Base-by-base conservation (phyloP, 92 coral and sea anemone genomes). In the Desmophyllum pertusum region DNA sequence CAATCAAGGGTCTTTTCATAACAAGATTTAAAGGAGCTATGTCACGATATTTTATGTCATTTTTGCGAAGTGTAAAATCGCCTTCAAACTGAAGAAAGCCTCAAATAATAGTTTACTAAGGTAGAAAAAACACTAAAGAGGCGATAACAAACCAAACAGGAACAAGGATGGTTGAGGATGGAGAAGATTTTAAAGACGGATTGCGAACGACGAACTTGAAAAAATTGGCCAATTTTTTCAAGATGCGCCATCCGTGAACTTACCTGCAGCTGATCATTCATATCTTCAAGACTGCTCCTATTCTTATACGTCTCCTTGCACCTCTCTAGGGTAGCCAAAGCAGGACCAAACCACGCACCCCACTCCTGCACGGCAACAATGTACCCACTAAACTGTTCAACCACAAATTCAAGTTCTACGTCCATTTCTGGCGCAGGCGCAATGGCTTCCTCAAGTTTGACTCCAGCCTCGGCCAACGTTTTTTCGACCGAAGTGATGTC, bases 341-440 rank as follows among this genome's bases (percentile, higher is more conserved):
- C 99, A 35, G 94, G 93, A 25, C 85, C 82, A 88, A 97, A 94
- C 99, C 99, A 97, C 77, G 90, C 88, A 37, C 92, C 73, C 99
- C 99, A 97, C 83, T 97, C 99, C 61, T 92, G 93, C 29, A 94
- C 99, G 41, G 95, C 91, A 36, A 84, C 78, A 73, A 85, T 89
- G 48, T 92, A 97, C 73, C 92, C 97, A 31, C 81, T 81, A 68
- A 94, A 93, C 81, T 91, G 98, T 76, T 91, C 95, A 43, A 90
- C 90, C 25, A 97, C 98, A 86, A 89, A 83, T 75, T 94, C 97
- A 70, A 97, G 85, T 69, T 97, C 99, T 21, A 79, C 83, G 19
- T 79, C 91, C 41, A 90, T 81, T 65, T 94, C 98, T 36, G 95
- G 91, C 6, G 88, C 89, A 39, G 70, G 88, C 45, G 88, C 72